Base-by-base conservation (phyloP, 2,888 invertebrate genomes). In the Augochlorella aurata region DNA sequence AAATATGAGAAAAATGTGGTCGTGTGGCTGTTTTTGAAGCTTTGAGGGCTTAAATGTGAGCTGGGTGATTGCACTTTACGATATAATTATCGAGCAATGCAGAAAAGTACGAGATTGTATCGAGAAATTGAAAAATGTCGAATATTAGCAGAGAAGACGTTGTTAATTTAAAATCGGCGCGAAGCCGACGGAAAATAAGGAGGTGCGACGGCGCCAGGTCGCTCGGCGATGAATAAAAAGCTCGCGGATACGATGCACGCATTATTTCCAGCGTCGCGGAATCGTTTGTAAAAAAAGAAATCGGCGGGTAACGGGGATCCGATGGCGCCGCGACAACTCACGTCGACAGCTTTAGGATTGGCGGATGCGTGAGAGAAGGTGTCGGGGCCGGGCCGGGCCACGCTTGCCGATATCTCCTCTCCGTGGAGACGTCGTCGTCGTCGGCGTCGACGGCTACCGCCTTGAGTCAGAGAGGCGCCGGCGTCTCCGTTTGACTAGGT, bases 261-360 rank as follows among this genome's bases (percentile, higher is more conserved):
- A 85, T 86, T 88, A 88, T 85, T 88, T 88, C 78, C 77, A 87
- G 82, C 68, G 21, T 58, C 74, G 52, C 21, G 65, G 45, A n/a
- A 69, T 77, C 67, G 77, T 70, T 67, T 70, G 66, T 75, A 77
- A 77, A 79, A 82, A 74, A 77, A 65, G 54, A 66, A 74, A 68
- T 45, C 21, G 16, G 16, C 74, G 78, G 77, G 74, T 69, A 81
- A 81, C 82, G 44, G 69, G 77, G 78, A 85, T 82, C 78, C 80
- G 81, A 86, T 54, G 81, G 74, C 74, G 82, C 81, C 74, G 61
- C 80, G 81, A 83, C 80, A 77, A 84, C 65, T 77, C 83, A 79
- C 70, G 88, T 70, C 85, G 87, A 90, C 90, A 88, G 86, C 71
- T 90, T 90, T 90, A 88, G 76, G 83, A 85, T 85, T 82, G 79